Evolutionary conservation across 2,888 invertebrate genomes (phyloP), one percentile per base, ranked within the genome.

Genomic region (Cheilosia scutellata): DNA sequence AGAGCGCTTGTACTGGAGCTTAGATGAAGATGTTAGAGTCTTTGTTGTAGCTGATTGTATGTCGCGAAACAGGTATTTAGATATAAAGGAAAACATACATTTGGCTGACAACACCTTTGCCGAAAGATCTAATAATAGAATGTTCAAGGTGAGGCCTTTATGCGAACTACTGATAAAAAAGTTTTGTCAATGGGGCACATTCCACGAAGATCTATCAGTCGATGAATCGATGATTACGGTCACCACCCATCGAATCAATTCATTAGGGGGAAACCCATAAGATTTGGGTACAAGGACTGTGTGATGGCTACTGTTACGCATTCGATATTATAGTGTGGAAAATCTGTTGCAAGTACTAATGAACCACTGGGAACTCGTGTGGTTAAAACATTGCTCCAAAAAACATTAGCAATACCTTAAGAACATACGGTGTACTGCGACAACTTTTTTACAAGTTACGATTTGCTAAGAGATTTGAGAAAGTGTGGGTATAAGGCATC

Each of bases 301-400:
- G 27, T 4, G 13, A 31, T 20, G 53, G 53, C 3, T 13, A 55
- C 13, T 31, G n/a, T 55, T 55, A 55, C 20, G 53, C 29, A 31
- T 55, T 55, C 53, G 53, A 55, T 25, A 11, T n/a, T 58, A 29
- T 58, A 37, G 37, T 58, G 37, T 33, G 58, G 20, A 37, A 58
- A 53, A 25, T 53, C 29, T 3, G 25, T 49, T 25, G 49, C 9
- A 20, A 49, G 9, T 49, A 49, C 20, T 20, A 49, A 49, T 9
- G 49, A 49, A 25, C 25, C 25, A 49, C 9, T 49, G 25, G 49
- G 49, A 5, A 31, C 53, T 31, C 29, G 53, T 13, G 13, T 53
- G 31, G 31, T 31, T 2, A 53, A 53, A 31, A 53, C 13, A 5
- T 53, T 53, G 31, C n/a, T 53, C 13, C 13, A 53, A 40, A 40